These are phyloP conservation scores for Hydrozoanthus tunicans DNA, from an alignment of 64 coral and sea anemone species.

Conservation along the genomic window DNA sequence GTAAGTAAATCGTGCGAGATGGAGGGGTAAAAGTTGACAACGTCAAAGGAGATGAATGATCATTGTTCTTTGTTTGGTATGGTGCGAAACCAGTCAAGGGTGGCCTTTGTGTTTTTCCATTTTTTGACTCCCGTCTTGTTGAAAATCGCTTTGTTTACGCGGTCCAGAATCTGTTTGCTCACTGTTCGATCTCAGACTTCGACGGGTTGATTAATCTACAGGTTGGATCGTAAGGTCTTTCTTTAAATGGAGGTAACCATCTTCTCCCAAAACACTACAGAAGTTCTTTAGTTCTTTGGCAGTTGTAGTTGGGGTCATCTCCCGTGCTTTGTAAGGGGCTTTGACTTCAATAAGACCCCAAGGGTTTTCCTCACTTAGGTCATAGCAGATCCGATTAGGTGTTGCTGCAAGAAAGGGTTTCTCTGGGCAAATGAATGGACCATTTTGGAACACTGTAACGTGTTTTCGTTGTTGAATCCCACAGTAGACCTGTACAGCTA, in stretches of 20 bases:
- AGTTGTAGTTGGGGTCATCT: slow-evolving; percentile 55
- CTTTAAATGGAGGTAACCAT: slow-evolving; percentile 51
- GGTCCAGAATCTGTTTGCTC: no score
- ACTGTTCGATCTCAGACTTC: no score
- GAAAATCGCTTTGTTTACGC: no score
- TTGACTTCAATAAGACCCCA: slow-evolving; percentile 72
- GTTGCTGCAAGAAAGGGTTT: slow-evolving; percentile 63
- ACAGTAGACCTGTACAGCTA: slow-evolving; percentile 61
- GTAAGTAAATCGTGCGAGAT: not conserved
- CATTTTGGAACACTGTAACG: slow-evolving; percentile 64
- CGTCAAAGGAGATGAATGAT: slow-evolving; percentile 1
- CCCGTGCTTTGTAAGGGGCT: slow-evolving; percentile 57
- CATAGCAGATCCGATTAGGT: slow-evolving; percentile 68
- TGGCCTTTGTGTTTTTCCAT: not conserved
- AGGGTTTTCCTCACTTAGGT: slow-evolving; percentile 48
- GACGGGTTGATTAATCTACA: not conserved
- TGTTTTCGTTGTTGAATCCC: slow-evolving; percentile 56
- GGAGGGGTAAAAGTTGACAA: not conserved
- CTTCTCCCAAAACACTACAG: slow-evolving; percentile 51
- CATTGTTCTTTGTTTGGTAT: slow-evolving; percentile 2
- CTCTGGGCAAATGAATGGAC: slow-evolving; percentile 72
- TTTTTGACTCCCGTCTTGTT: no score
- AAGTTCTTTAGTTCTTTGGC: slow-evolving; percentile 59
- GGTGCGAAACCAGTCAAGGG: slow-evolving; percentile 1
- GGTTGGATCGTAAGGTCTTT: slow-evolving; percentile 48